Evolutionary conservation across 2,888 invertebrate genomes (phyloP).

Genomic region (Timema cristinae): DNA sequence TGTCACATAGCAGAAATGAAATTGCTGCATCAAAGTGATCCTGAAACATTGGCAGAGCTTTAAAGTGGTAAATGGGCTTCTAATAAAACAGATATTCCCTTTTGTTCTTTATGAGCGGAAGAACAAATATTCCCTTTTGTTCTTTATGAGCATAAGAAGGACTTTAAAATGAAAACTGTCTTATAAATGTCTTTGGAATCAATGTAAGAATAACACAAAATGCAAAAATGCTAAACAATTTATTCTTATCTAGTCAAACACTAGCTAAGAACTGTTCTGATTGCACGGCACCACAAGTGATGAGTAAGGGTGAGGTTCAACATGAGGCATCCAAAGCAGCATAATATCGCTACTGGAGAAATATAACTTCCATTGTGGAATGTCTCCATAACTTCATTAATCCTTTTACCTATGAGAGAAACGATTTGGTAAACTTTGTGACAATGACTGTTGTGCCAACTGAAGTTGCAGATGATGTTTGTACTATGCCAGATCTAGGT

Average conservation of each 20-base stretch:
- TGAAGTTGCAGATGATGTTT: background rate
- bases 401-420: background rate
- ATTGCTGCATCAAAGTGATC: background rate
- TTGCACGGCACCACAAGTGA: background rate
- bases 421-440: conserved; percentile 1
- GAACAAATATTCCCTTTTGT: too few species aligned
- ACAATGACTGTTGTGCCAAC: background rate
- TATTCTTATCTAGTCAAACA: background rate
- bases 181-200: background rate
- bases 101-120: background rate
- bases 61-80: background rate
- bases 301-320: background rate
- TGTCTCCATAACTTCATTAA: background rate
- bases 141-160: too few species aligned
- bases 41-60: background rate
- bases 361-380: background rate
- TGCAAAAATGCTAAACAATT: background rate
- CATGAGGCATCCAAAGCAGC: background rate
- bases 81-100: background rate
- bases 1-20: background rate
- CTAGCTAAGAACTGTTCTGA: background rate
- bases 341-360: background rate
- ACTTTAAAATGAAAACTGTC: background rate
- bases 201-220: background rate
- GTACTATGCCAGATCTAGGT: background rate